Conservation (phyloP, 2,797 vertebrate genomes). For the Pygocentrus nattereri region DNA sequence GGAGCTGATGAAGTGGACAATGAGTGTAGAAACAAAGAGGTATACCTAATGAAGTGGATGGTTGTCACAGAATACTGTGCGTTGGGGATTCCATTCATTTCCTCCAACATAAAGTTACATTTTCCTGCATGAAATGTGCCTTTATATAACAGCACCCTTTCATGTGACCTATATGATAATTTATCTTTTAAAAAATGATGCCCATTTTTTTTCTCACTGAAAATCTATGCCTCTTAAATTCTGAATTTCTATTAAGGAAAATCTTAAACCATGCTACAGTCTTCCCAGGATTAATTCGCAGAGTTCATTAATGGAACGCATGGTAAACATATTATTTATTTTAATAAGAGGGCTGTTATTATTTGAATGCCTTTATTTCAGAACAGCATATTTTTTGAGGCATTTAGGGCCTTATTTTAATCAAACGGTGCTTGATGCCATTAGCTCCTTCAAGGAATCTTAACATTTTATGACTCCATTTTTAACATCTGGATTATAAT, state of each 20-base stretch:
- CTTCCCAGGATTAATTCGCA: not conserved
- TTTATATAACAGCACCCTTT: not conserved
- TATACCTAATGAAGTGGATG: not conserved
- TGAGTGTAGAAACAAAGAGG: too few relatives aligned
- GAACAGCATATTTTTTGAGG: not conserved
- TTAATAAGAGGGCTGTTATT: not conserved
- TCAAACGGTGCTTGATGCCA: not conserved
- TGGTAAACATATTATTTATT: not conserved
- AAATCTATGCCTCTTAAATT: not conserved
- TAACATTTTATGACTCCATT: not conserved
- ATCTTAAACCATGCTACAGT: not conserved
- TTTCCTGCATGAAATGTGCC: constrained; percentile 9
- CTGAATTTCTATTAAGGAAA: not conserved
- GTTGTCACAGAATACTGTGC: not conserved
- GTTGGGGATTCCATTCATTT: not conserved
- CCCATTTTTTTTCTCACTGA: not conserved
- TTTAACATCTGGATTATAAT: not conserved
- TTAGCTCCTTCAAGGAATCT: not conserved
- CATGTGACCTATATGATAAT: not conserved
- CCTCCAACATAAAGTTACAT: not conserved
- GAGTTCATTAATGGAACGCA: not conserved
- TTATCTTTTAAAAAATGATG: not conserved
- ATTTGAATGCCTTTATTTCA: too few relatives aligned
- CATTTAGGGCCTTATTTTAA: not conserved
- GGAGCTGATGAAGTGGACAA: too few relatives aligned